These are phyloP conservation scores for Mechanitis messenoides DNA, from an alignment of 2,888 invertebrate genomes.

Conservation along the genomic window DNA sequence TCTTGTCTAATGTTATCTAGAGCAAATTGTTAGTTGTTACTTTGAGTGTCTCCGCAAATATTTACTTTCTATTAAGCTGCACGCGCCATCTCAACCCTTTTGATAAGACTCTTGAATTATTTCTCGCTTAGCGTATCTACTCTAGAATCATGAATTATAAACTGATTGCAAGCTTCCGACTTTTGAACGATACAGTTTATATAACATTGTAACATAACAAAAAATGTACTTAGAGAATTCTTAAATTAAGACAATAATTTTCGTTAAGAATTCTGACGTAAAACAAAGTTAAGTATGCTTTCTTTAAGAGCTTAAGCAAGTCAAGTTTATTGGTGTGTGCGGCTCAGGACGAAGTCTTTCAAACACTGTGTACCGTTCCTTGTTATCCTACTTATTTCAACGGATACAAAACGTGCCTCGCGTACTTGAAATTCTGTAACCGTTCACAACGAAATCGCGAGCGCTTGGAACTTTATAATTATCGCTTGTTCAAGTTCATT, in stretches of 20 bases:
- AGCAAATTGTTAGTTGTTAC: background rate
- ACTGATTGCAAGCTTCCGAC: constrained; percentile 9
- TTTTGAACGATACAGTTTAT: background rate
- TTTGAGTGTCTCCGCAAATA: constrained; percentile 38
- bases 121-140: constrained; percentile 14
- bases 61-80: constrained; percentile 54
- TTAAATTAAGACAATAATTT: no score
- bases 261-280: background rate
- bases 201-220: background rate
- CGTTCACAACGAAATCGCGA: background rate
- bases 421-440: constrained; percentile 24
- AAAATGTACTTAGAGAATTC: no score
- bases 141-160: constrained; percentile 17
- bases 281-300: background rate
- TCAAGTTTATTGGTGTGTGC: background rate
- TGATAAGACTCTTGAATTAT: constrained; percentile 24
- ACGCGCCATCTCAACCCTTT: constrained; percentile 11
- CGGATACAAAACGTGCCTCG: constrained; percentile 38
- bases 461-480: background rate
- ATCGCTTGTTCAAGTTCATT: background rate
- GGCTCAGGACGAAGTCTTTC: constrained; percentile 12
- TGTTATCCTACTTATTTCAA: constrained; percentile 38
- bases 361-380: constrained; percentile 31
- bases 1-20: constrained; percentile 1
- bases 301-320: constrained; percentile 2